phyloP scores from a whole-genome alignment of 2,113 vertebrate genomes.

The Rafetus swinhoei region DNA sequence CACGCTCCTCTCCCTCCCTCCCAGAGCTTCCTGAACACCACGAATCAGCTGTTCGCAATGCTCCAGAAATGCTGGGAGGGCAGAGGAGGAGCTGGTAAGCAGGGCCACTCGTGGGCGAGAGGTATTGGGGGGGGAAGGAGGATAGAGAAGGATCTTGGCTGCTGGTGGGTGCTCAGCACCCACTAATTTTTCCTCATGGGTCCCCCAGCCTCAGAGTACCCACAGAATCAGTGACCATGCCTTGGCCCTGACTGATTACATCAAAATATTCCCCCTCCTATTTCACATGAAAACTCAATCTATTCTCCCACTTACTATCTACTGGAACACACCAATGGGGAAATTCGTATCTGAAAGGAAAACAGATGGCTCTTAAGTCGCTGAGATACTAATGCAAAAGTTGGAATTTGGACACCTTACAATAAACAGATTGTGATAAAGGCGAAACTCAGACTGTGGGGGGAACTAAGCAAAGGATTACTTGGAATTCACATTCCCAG shows the following conservation, averaged over 20 bases:
- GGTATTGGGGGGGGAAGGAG: no score
- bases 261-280: neutral
- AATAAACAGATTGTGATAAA: constrained; percentile 8
- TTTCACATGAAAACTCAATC: neutral
- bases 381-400: constrained; percentile 25
- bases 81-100: no score
- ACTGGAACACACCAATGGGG: neutral
- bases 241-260: neutral
- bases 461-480: neutral
- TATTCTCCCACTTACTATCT: neutral
- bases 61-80: no score
- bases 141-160: no score
- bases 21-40: no score
- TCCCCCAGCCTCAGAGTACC: no score
- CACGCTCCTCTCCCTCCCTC: no score
- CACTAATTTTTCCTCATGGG: no score
- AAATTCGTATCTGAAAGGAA: neutral
- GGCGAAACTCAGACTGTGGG: neutral
- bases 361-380: neutral
- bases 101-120: no score
- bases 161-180: no score
- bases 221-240: no score
- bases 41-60: no score
- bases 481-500: constrained; percentile 12
- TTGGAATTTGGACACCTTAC: neutral